phyloP scores from a whole-genome alignment of 2,888 invertebrate genomes.

The Copidosoma aretas region DNA sequence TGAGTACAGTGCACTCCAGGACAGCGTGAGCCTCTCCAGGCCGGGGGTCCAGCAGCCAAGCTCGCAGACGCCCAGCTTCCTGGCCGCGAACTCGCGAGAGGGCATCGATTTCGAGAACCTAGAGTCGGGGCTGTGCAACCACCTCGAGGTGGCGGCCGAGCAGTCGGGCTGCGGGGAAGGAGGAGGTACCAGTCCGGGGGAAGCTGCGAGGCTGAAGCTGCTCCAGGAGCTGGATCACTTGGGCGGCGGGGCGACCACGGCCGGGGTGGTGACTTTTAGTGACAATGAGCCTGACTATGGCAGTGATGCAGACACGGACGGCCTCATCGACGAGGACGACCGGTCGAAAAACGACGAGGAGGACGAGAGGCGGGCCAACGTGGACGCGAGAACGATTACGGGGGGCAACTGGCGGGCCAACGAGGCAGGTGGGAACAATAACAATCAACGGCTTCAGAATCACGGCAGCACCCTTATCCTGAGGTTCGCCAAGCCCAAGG shows the following conservation, averaged over 20 bases:
- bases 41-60: constrained; percentile 34
- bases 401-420: no score
- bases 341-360: constrained; percentile 3
- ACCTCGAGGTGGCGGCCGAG: constrained; percentile 47
- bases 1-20: constrained; percentile 54
- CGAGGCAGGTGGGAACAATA: neutral
- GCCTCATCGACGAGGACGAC: constrained; percentile 28
- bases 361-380: neutral
- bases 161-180: neutral
- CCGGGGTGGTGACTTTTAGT: constrained; percentile 1
- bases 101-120: constrained; percentile 60
- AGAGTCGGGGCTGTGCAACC: constrained; percentile 53
- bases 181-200: neutral
- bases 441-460: constrained; percentile 10
- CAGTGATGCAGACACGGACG: constrained; percentile 38
- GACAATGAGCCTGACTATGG: constrained; percentile 21
- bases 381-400: neutral
- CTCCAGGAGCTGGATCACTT: neutral
- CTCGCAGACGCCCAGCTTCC: constrained; percentile 50
- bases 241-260: neutral
- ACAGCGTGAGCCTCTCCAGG: constrained; percentile 51
- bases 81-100: constrained; percentile 58
- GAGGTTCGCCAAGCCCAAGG: constrained; percentile 33
- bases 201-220: neutral
- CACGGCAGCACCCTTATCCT: constrained; percentile 14